Base-by-base conservation (phyloP, 2,797 vertebrate genomes). In the Pipistrellus kuhlii region DNA sequence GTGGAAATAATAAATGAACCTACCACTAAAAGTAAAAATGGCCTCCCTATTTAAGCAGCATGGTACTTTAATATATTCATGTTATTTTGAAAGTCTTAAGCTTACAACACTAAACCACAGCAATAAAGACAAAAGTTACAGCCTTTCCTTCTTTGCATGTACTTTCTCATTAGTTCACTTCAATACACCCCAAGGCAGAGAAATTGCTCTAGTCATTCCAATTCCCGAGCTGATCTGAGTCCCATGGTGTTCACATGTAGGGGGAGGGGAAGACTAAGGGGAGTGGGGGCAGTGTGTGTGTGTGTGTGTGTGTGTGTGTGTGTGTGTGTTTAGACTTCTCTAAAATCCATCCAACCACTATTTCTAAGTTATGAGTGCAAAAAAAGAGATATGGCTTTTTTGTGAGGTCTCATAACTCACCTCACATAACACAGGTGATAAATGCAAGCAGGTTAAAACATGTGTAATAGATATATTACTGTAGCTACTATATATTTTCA, bases 291-390 rank as follows among this genome's bases (percentile, higher is more conserved):
- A 30, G 0, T 62, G 25, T 72, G 44, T 12, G 66, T 32, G 73
- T 32, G 48, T 35, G 48, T 23, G 48, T 57, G 32, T 41, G 53
- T 38, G 77, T 27, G 77, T 18, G 73, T 32, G 48, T 23, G 48
- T 23, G 48, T 57, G 23, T 41, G 53, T 38, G 77, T 27, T 55
- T 18, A 32, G n/a, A n/a, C 41, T 71, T 92, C 83, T 92, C 62
- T 51, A 83, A 72, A 89, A 93, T 75, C 51, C 55, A 82, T 88
- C 93, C 46, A 77, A 57, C 48, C 48, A 80, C 82, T 84, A 84
- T 89, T 94, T 95, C 80, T 96, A 81, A 97, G 92, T 95, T 97
- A 92, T 83, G 90, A 91, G 85, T 81, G 14, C 90, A 96, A 88
- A 95, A 41, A 41, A 41, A 41, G 38, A 41, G 38, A 6, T 41